Base-by-base conservation (phyloP, 2,888 invertebrate species). In the Tanytarsus gracilentus region DNA sequence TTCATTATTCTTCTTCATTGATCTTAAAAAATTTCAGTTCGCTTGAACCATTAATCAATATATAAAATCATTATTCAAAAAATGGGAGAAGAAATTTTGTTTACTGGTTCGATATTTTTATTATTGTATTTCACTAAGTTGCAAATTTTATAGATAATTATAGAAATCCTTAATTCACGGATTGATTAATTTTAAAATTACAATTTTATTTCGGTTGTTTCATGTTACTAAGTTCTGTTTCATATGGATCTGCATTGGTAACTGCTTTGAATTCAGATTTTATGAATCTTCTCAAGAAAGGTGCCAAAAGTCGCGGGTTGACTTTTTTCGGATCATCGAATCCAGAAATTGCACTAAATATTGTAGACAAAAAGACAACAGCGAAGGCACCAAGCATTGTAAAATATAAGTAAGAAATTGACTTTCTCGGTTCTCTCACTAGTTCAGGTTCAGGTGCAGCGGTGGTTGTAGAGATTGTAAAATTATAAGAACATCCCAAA, bases 401-500 rank as follows among this genome's bases (percentile, higher is more conserved):
- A 18, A 26, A 49, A 14, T 49, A 49, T 2, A 49, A 14, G n/a
- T 49, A 49, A 6, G 49, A 49, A 40, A 40, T 40, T n/a, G 5
- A 18, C 21, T 21, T 14, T 40, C 16, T 40, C 9, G 40, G 40
- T 18, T 14, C 18, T 2, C n/a, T n/a, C n/a, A 18, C 40, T 40
- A 16, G 14, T 1, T 40, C 40, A 2, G 14, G 7, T 1, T 11
- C 40, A 14, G 40, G 40, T 16, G 18, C 8, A 4, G 21, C 16
- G 6, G 40, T 40, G 1, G 40, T 40, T 40, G 40, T 40, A 14
- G 40, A 18, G 9, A 40, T 21, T 7, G 40, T 78, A 64, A 75
- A 81, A 65, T 78, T 77, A 65, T 81, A 82, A 49, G 74, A 71
- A 63, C 83, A 83, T 1, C 80, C 81, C 4, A 70, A 73, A 2